phyloP scores from a whole-genome alignment of 1,140 invertebrate genomes.

The Lithobius niger region DNA sequence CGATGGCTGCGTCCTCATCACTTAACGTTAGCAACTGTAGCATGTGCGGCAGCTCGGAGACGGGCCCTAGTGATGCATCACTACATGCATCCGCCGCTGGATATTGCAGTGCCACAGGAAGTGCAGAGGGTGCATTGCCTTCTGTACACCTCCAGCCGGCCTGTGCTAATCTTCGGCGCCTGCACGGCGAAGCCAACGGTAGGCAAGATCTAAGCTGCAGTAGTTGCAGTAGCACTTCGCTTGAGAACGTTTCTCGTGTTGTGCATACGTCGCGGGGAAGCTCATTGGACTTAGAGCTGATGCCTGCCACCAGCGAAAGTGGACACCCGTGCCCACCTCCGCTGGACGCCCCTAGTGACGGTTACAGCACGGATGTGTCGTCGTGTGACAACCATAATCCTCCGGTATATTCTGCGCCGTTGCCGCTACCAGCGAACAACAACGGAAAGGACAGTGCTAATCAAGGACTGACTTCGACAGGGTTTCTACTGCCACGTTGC shows the following conservation, averaged over 20 bases:
- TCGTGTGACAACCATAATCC: too few relatives aligned
- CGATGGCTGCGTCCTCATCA: not conserved
- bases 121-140: not conserved
- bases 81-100: not conserved
- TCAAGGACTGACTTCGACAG: too few relatives aligned
- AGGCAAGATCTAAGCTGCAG: slow-evolving; percentile 9
- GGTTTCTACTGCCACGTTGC: not conserved
- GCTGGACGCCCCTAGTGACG: not conserved
- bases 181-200: not conserved
- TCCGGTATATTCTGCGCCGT: not conserved
- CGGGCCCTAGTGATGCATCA: not conserved
- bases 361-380: not conserved
- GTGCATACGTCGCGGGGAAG: not conserved
- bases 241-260: not conserved
- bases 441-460: too few relatives aligned
- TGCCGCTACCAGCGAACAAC: not conserved
- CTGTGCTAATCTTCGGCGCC: not conserved
- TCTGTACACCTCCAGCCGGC: slow-evolving; percentile 8
- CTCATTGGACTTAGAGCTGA: not conserved
- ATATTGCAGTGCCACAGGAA: not conserved
- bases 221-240: slow-evolving; percentile 4
- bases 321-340: not conserved
- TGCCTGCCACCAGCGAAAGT: not conserved
- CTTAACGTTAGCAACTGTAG: not conserved
- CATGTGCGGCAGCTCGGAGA: slow-evolving; percentile 1